Evolutionary conservation across 1,140 invertebrate genomes (phyloP), one percentile per base, ranked within the genome.

Genomic region (Riptortus pedestris): DNA sequence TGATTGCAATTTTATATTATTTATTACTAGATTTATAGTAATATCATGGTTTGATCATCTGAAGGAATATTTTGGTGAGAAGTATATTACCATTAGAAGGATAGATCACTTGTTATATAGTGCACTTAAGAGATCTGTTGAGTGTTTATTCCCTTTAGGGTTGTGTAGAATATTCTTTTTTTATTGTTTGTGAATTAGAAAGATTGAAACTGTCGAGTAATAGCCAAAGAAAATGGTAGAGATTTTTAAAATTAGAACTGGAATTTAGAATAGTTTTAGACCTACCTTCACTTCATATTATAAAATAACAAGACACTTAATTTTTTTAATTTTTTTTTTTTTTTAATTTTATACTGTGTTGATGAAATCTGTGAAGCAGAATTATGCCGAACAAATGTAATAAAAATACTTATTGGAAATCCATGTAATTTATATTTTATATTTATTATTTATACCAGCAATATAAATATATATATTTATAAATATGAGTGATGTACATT

Each of bases 401-500:
- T n/a, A n/a, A n/a, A n/a, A n/a, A n/a, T n/a, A n/a, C n/a, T n/a
- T n/a, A n/a, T n/a, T n/a, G n/a, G n/a, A 47, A 47, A 3, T 47
- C 22, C 18, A 22, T 12, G 22, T 47, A 47, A 22, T 47, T 47
- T 55, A 55, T 24, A 24, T 24, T 55, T 55, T 55, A 55, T 55
- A 55, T 24, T n/a, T n/a, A n/a, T 55, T 55, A 55, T 55, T 55
- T 26, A 55, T 55, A 14, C 51, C 22, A 24, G 22, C 18, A 24
- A 55, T 24, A 55, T 55, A 24, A 24, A 24, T 55, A 55, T 55
- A 14, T 24, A 55, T 24, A 55, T 38, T 38, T 55, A 26, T 55
- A 55, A 24, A 24, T 55, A 55, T 24, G 14, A 55, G 14, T 26
- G 24, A 55, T 55, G 51, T 55, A 55, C 51, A 24, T 24, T 55